These are phyloP conservation scores for Phoeniculus purpureus DNA, from an alignment of 2,797 vertebrate genomes.

Conservation along the genomic window DNA sequence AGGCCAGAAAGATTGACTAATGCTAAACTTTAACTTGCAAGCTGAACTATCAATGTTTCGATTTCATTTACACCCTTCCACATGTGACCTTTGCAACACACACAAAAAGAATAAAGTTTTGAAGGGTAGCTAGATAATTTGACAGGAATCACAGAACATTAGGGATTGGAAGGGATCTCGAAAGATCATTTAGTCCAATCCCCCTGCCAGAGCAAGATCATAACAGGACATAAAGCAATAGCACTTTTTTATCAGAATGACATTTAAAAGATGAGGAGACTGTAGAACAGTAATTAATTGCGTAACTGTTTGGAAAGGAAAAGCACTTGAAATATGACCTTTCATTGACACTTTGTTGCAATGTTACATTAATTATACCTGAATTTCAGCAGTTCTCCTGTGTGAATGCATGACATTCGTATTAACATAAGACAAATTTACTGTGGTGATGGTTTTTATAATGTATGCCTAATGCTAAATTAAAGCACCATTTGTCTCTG, in stretches of 20 bases:
- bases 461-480: neutral
- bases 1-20: neutral
- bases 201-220: too few relatives aligned
- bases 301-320: conserved; percentile 61
- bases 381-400: neutral
- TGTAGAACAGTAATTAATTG: conserved; percentile 52
- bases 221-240: neutral
- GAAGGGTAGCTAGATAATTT: neutral
- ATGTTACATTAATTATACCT: conserved; percentile 30
- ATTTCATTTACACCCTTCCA: neutral
- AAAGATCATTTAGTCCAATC: too few relatives aligned
- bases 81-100: neutral
- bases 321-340: conserved; percentile 11
- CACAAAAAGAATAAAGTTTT: neutral
- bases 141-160: neutral
- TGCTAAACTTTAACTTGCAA: neutral
- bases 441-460: neutral
- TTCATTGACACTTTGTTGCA: neutral
- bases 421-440: neutral
- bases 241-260: neutral
- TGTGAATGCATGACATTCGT: conserved; percentile 1
- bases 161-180: too few relatives aligned
- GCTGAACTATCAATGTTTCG: neutral
- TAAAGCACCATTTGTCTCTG: neutral
- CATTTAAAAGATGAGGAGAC: conserved; percentile 42